Conservation (phyloP, 2,113 vertebrate species). For the Neoarius graeffei region DNA sequence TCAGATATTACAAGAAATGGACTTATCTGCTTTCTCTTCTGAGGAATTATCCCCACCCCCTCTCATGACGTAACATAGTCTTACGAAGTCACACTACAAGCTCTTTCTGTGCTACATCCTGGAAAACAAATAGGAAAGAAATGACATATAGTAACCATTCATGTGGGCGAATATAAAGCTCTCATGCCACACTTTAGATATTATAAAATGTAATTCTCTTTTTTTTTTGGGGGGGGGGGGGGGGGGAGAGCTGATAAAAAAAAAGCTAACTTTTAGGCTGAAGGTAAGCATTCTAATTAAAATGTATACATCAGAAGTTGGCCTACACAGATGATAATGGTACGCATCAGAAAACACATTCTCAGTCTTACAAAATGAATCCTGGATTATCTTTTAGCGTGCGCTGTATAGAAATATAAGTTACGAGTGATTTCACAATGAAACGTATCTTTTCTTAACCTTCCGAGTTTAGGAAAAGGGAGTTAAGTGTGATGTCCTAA, state of each 20-base stretch:
- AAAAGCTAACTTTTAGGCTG: no score
- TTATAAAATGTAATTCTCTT: no score
- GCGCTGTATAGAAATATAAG: not conserved
- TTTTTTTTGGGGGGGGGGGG: not conserved
- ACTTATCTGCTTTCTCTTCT: not conserved
- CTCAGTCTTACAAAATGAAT: not conserved
- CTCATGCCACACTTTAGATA: not conserved
- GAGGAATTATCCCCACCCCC: not conserved
- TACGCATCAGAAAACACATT: not conserved
- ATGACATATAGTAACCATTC: not conserved
- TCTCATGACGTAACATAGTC: not conserved
- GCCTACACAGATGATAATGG: not conserved
- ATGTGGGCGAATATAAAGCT: not conserved
- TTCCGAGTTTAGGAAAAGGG: not conserved
- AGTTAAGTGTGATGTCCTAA: conserved; percentile 27
- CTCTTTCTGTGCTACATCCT: not conserved
- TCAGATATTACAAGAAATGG: not conserved
- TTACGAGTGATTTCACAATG: not conserved
- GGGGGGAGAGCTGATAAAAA: not conserved
- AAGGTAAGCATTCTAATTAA: no score
- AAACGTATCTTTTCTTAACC: not conserved
- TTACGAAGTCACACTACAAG: not conserved
- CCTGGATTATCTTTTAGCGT: not conserved
- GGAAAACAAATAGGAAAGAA: not conserved
- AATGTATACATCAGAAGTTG: not conserved